phyloP scores from a whole-genome alignment of 2,113 vertebrate genomes.

The Gymnorhina tibicen region DNA sequence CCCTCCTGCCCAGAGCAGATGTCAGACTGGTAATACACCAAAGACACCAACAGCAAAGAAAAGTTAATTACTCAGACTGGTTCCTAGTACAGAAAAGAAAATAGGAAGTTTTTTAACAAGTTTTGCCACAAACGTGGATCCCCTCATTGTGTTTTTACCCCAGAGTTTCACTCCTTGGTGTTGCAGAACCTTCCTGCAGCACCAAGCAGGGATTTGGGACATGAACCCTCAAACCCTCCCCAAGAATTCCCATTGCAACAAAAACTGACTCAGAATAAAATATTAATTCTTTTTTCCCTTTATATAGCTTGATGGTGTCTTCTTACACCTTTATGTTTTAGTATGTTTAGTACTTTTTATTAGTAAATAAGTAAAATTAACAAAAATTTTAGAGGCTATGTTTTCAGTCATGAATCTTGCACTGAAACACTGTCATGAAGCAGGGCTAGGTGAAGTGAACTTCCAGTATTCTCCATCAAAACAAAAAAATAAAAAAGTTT shows the following conservation, averaged over 20 bases:
- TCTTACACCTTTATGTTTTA: neutral
- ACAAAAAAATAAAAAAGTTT: neutral
- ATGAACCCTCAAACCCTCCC: neutral
- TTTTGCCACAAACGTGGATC: accelerated
- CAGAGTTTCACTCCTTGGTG: accelerated
- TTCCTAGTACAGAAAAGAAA: neutral
- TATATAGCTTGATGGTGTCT: no score
- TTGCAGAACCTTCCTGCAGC: neutral
- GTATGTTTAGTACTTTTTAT: no score
- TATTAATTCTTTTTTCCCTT: accelerated
- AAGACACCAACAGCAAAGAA: neutral
- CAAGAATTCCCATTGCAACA: neutral
- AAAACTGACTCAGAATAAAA: neutral
- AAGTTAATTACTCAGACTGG: neutral
- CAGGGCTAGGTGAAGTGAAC: neutral
- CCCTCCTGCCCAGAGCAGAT: neutral
- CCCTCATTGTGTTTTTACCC: accelerated
- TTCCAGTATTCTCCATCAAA: neutral
- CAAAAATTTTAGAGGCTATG: neutral
- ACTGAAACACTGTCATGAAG: neutral
- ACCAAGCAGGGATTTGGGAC: neutral
- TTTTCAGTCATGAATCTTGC: neutral
- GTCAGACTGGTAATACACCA: neutral
- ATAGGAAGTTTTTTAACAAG: neutral
- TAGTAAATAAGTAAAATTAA: neutral